A percentile compares a stretch with the other conserved stretches of the same genome.
These are phyloP conservation scores for Cygnus olor DNA, from an alignment of 2,797 vertebrate species.

Conservation along the genomic window DNA sequence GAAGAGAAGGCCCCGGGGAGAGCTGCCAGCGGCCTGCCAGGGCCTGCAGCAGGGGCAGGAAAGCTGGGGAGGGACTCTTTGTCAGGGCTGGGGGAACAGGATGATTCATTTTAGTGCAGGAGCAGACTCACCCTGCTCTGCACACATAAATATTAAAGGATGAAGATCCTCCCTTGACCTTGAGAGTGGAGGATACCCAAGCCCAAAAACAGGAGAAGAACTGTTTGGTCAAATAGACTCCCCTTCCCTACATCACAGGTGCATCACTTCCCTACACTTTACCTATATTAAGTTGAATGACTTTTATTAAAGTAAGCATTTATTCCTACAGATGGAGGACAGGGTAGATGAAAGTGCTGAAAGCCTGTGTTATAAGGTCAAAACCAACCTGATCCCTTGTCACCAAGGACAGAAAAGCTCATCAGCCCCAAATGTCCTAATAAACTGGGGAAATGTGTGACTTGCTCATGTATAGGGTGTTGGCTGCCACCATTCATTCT, in stretches of 20 bases:
- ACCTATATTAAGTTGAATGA: not conserved
- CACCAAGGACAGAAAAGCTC: not conserved
- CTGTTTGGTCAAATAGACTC: not conserved
- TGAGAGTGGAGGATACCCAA: not conserved
- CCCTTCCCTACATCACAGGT: rapidly evolving
- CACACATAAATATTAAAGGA: not conserved
- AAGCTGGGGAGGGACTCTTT: not conserved
- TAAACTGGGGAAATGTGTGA: not conserved
- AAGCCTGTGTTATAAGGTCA: not conserved
- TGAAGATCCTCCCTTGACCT: not conserved
- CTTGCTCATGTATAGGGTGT: not conserved
- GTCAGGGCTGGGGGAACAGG: not conserved
- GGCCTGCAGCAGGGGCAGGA: too few species aligned
- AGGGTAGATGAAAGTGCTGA: not conserved
- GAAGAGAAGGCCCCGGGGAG: too few species aligned
- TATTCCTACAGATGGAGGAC: not conserved
- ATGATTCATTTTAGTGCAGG: rapidly evolving
- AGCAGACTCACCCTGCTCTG: not conserved
- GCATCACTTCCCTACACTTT: rapidly evolving
- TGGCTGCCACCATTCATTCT: not conserved
- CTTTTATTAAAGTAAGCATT: not conserved
- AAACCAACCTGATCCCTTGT: not conserved
- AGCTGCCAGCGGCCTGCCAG: too few species aligned
- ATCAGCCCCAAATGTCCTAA: not conserved
- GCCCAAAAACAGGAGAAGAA: not conserved